phyloP scores from a whole-genome alignment of 2,797 vertebrate species.

The Coluber constrictor region DNA sequence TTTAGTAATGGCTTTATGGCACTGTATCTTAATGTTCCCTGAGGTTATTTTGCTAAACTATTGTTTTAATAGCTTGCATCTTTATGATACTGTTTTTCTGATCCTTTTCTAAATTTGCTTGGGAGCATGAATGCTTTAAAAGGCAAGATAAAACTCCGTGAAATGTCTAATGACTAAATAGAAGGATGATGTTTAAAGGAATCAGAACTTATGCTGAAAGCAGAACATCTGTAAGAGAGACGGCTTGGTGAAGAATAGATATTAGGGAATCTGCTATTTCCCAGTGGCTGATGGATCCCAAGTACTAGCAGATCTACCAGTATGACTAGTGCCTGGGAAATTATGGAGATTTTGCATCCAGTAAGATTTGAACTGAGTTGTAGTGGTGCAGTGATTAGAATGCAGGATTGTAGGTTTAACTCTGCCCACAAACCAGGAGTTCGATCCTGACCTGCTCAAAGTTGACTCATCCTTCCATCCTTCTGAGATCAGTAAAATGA shows the following conservation, averaged over 20 bases:
- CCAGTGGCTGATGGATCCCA: neutral
- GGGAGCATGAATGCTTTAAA: neutral
- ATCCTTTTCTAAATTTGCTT: neutral
- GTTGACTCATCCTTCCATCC: neutral
- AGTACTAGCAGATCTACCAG: neutral
- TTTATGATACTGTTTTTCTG: neutral
- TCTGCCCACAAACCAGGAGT: neutral
- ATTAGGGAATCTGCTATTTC: neutral
- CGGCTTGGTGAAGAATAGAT: neutral
- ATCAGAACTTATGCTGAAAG: neutral
- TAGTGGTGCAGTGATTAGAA: neutral
- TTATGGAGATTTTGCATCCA: neutral
- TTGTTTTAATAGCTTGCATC: neutral
- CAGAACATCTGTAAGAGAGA: too few species aligned
- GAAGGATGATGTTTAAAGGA: neutral
- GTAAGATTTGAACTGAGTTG: neutral
- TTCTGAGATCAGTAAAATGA: neutral
- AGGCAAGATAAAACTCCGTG: neutral
- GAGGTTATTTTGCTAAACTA: neutral
- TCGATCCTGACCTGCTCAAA: neutral
- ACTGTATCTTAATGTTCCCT: neutral
- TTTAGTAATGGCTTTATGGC: neutral
- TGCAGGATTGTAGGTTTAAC: neutral
- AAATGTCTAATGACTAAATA: neutral
- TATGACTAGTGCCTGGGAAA: neutral